phyloP scores from a whole-genome alignment of 2,113 vertebrate genomes.

The Pachycephala philippinensis region DNA sequence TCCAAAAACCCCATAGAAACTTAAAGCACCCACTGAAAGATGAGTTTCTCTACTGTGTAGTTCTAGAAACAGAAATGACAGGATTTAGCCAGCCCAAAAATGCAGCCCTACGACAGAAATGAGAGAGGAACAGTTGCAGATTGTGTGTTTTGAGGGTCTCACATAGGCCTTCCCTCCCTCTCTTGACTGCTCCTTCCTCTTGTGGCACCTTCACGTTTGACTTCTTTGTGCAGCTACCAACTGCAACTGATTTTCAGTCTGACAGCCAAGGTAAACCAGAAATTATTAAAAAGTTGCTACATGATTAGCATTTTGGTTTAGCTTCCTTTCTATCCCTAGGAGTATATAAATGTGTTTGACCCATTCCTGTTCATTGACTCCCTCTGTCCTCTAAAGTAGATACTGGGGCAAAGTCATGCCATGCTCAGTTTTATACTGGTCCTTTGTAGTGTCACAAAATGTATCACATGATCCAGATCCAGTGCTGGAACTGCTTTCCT shows the following conservation, averaged over 20 bases:
- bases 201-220: not conserved
- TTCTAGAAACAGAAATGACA: not conserved
- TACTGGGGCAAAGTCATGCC: not conserved
- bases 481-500: not conserved
- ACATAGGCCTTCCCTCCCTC: not conserved
- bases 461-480: not conserved
- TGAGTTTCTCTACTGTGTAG: not conserved
- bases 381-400: not conserved
- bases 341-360: not conserved
- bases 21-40: not conserved
- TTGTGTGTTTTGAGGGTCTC: not conserved
- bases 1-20: not conserved
- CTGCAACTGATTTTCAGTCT: not conserved
- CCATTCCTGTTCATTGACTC: not conserved
- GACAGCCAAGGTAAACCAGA: not conserved
- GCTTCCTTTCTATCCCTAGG: not conserved
- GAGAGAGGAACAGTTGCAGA: not conserved
- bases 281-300: not conserved
- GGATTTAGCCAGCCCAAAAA: not conserved
- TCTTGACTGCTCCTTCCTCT: not conserved
- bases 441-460: not conserved
- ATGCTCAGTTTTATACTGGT: not conserved
- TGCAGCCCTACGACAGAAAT: not conserved
- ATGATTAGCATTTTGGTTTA: not conserved
- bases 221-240: not conserved